Evolutionary conservation across 2,113 vertebrate genomes (phyloP).

Genomic region (Cyphomyrus plagiostoma): DNA sequence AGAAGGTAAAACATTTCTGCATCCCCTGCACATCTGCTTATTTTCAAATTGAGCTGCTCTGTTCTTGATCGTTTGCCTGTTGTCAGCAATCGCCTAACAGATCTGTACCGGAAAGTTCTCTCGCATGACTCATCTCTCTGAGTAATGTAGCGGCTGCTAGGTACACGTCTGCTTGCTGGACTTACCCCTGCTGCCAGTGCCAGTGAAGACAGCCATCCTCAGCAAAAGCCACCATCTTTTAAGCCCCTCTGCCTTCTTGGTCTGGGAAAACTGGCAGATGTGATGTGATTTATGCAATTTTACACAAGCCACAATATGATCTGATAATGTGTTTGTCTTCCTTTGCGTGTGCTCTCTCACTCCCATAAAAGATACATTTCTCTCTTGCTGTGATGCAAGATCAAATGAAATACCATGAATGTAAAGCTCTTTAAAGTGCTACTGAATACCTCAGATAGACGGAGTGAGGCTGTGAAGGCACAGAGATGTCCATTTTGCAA

Average conservation of each 20-base stretch:
- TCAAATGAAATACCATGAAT: neutral
- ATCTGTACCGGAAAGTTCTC: neutral
- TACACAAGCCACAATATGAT: neutral
- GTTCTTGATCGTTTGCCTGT: neutral
- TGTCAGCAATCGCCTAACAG: neutral
- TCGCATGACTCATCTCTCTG: neutral
- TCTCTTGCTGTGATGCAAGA: neutral
- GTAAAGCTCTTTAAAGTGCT: neutral
- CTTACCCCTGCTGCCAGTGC: neutral
- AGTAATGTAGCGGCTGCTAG: neutral
- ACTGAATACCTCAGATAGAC: neutral
- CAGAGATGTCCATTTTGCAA: neutral
- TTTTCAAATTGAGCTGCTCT: neutral
- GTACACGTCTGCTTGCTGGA: neutral
- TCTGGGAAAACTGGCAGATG: slow-evolving; percentile 14
- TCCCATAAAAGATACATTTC: neutral
- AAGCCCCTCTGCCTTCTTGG: neutral
- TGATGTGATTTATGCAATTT: neutral
- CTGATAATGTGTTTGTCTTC: neutral
- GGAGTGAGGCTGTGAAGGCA: neutral
- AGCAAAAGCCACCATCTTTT: slow-evolving; percentile 2
- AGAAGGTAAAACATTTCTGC: neutral
- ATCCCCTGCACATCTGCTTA: neutral
- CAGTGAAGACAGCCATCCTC: neutral
- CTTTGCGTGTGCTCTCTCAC: neutral